Percentiles rank a stretch among this genome's conserved stretches.
These are phyloP conservation scores for Puffinus mauretanicus DNA, from an alignment of 2,113 vertebrate genomes.

Conservation along the genomic window DNA sequence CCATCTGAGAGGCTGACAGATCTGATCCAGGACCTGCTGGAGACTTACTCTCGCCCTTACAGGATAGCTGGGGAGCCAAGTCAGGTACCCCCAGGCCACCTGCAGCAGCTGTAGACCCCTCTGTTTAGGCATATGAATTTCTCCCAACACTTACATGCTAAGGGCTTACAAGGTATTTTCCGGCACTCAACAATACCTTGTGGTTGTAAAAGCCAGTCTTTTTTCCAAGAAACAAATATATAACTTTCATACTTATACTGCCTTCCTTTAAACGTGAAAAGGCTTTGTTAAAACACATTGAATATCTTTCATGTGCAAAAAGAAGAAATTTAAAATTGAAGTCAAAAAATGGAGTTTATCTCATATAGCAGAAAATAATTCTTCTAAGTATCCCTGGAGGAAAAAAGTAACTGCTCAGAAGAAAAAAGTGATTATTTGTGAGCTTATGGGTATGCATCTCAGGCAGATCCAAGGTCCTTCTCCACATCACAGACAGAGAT, in stretches of 20 bases:
- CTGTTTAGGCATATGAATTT: not conserved
- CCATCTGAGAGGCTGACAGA: not conserved
- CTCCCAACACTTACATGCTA: not conserved
- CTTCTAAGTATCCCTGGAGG: not conserved
- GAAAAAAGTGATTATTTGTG: not conserved
- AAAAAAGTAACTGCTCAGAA: not conserved
- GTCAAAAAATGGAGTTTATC: not conserved
- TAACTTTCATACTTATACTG: not conserved
- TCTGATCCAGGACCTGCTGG: not conserved
- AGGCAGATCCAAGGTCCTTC: not conserved
- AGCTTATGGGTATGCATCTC: not conserved
- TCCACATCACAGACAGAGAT: not conserved
- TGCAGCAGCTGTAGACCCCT: not conserved
- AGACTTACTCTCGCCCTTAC: not conserved
- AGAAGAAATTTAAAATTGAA: not conserved
- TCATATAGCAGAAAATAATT: not conserved
- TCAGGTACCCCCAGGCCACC: not conserved
- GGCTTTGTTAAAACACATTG: not conserved
- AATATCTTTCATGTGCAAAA: not conserved
- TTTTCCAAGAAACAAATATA: not conserved
- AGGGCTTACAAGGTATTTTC: not conserved
- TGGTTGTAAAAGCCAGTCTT: not conserved
- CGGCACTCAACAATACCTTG: not conserved
- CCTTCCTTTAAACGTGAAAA: not conserved
- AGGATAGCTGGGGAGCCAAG: not conserved